Evolutionary conservation across 2,797 vertebrate genomes (phyloP), one percentile per base, ranked within the genome.

Genomic region (Enteromius mattozi): DNA sequence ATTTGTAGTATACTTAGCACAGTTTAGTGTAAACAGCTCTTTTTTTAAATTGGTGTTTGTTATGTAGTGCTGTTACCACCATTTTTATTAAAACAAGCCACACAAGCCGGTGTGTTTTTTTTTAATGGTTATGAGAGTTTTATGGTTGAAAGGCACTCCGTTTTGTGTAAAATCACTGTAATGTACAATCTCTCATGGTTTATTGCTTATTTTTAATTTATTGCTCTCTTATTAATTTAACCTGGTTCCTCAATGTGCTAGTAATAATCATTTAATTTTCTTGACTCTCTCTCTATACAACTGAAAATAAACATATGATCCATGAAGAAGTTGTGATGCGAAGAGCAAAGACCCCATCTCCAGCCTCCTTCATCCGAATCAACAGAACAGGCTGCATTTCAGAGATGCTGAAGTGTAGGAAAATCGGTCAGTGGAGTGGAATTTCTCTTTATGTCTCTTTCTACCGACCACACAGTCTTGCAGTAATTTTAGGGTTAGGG

Each of bases 401-500:
- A 81, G 33, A 83, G 76, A 88, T 88, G 89, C 78, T 75, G 80
- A 87, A 85, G 80, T 47, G 9, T 85, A 24, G 80, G 78, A 82
- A 85, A 86, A 85, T 82, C 37, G 30, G 69, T 71, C 49, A 83
- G 82, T 77, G 69, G 77, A 87, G 75, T 80, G 76, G 83, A 89
- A 89, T 86, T 82, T 80, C 68, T 85, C 78, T 88, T 83, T 84
- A 80, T 68, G 83, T 84, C 68, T 87, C 75, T 82, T 82, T 80
- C 59, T 83, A 83, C 49, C 70, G 61, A 87, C 88, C 89, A 81
- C 86, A 87, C 71, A 72, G 81, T 84, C 87, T 84, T 84, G 63
- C 69, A 51, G 77, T 90, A 88, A 88, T 88, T 88, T 90, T 37
- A 75, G 83, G 74, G 65, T 83, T 88, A 37, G 80, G 54, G 54